Base-by-base conservation (phyloP, 2,888 invertebrate species). In the Electrophaes corylata region DNA sequence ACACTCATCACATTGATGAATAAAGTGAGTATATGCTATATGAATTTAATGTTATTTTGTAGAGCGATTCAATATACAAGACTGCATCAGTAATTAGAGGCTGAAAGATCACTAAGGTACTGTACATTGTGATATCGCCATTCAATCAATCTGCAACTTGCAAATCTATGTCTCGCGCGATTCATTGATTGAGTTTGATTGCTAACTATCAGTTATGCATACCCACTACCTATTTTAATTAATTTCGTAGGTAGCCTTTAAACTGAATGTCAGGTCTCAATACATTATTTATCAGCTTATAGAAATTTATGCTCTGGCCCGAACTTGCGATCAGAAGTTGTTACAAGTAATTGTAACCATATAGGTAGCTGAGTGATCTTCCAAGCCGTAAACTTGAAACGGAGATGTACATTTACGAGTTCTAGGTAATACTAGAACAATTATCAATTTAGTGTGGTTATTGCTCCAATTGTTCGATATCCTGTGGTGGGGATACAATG, bases 1-100 rank as follows among this genome's bases (percentile, higher is more conserved):
- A 93, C 93, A 19, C 92, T 93, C 65, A 92, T 93, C 68, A 93
- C 94, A 16, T 82, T 93, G 64, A 92, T 91, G 82, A 91, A 91
- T 70, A 92, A 93, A 81, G 92, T 93, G 75, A 87, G 86, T 72
- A 74, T 8, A 16, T 45, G 6, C 23, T 5, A n/a, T 29, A n/a
- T n/a, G n/a, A 2, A 39, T 44, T 14, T 3, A 18, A 37, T 29
- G 5, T 18, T 29, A 10, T 43, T 37, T 4, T 10, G 37, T 37
- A n/a, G 19, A 4, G n/a, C 3, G 1, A 8, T 1, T 10, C 10
- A 4, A 12, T 4, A 14, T 12, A 33, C 35, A 35, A 16, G 8
- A 16, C 8, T 12, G 1, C 12, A 74, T 37, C 35, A 29, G 26
- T 37, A 37, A 41, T 43, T 8, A 55, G 33, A 23, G 3, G 3